Conservation (phyloP, 2,888 invertebrate species). For the Chymomyza fuscimana region DNA sequence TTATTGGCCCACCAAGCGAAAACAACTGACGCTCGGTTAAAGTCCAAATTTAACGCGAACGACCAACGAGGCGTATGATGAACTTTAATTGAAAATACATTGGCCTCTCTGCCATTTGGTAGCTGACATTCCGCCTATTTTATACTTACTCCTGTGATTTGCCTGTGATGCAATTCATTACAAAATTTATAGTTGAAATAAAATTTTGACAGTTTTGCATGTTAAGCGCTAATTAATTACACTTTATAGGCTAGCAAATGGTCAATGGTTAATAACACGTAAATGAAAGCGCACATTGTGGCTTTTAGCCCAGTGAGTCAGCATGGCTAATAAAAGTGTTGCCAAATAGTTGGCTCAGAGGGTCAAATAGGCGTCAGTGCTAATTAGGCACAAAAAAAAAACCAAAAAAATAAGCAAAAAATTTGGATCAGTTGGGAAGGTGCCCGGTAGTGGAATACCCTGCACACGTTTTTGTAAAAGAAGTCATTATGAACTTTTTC, state of each 20-base stretch:
- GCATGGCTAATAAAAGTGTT: slow-evolving; percentile 15
- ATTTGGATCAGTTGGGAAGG: not conserved
- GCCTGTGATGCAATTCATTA: slow-evolving; percentile 29
- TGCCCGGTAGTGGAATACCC: not conserved
- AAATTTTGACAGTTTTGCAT: slow-evolving; percentile 61
- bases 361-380: slow-evolving; percentile 36
- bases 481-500: too few species aligned
- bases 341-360: slow-evolving; percentile 21
- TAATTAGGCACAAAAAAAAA: slow-evolving; percentile 64
- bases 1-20: not conserved
- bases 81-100: slow-evolving; percentile 57
- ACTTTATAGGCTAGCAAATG: slow-evolving; percentile 53
- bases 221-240: slow-evolving; percentile 63
- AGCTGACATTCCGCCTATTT: slow-evolving; percentile 25
- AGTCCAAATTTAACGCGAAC: not conserved
- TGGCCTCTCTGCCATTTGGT: slow-evolving; percentile 20
- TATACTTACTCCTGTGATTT: slow-evolving; percentile 21
- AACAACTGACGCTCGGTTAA: not conserved
- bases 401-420: not conserved
- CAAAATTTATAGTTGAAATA: slow-evolving; percentile 42
- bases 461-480: too few species aligned
- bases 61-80: slow-evolving; percentile 30
- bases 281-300: slow-evolving; percentile 28
- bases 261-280: slow-evolving; percentile 50
- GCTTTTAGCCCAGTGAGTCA: slow-evolving; percentile 43